Evolutionary conservation across 1,140 invertebrate species (phyloP).

Genomic region (Drosophila murphyi): DNA sequence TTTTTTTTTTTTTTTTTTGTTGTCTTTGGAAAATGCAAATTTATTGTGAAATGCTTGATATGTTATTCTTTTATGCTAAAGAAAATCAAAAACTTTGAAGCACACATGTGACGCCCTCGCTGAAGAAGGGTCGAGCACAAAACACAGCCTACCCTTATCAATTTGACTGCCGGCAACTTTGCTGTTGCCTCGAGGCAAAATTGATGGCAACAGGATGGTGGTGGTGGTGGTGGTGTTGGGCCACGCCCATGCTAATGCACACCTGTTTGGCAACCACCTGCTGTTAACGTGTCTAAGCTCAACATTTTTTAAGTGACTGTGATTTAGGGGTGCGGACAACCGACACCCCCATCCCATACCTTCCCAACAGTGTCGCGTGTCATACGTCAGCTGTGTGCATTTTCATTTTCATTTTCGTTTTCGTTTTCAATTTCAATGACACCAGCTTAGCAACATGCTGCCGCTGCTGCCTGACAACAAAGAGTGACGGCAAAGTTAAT

Average conservation of each 20-base stretch:
- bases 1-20: background rate
- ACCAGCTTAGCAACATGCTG: conserved; percentile 62
- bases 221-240: background rate
- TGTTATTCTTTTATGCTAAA: conserved; percentile 28
- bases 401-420: conserved; percentile 76
- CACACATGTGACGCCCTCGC: conserved; percentile 22
- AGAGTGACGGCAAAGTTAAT: conserved; percentile 67
- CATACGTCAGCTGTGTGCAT: conserved; percentile 78
- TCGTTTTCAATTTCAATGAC: conserved; percentile 77
- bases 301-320: conserved; percentile 80
- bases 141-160: conserved; percentile 54
- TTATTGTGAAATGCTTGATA: conserved; percentile 65
- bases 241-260: conserved; percentile 44
- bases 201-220: conserved; percentile 23
- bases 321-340: conserved; percentile 61
- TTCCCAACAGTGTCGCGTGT: conserved; percentile 53
- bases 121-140: conserved; percentile 3
- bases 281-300: conserved; percentile 68
- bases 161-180: conserved; percentile 15
- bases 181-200: conserved; percentile 23
- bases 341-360: background rate
- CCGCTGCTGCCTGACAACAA: conserved; percentile 52
- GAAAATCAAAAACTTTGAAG: conserved; percentile 53
- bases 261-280: conserved; percentile 72
- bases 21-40: conserved; percentile 61